Conservation (phyloP, 37 sponge, comb jelly and placozoan genomes). For the Agelas oroides region DNA sequence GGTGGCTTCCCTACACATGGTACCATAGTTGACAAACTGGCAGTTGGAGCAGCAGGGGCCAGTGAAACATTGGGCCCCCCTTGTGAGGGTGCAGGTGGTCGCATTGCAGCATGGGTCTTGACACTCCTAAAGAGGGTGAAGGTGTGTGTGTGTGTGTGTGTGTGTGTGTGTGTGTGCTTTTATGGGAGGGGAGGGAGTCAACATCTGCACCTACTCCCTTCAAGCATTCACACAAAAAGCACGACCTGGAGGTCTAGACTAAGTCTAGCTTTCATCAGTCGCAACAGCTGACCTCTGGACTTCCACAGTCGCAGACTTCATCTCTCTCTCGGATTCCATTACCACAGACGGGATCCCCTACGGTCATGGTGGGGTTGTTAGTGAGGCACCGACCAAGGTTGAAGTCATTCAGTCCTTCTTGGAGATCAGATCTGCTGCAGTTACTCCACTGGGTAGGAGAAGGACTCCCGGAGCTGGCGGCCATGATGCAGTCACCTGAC, state of each 20-base stretch:
- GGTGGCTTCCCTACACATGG: constrained; percentile 37
- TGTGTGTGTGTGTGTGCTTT: constrained; percentile 49
- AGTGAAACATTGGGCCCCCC: constrained; percentile 53
- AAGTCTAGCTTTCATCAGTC: no score
- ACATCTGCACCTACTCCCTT: no score
- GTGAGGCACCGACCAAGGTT: constrained; percentile 41
- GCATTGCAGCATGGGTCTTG: constrained; percentile 87
- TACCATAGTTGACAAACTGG: constrained; percentile 48
- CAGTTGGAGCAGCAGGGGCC: constrained; percentile 68
- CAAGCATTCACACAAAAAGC: no score
- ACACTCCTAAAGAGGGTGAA: constrained; percentile 64
- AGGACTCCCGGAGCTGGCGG: constrained; percentile 5
- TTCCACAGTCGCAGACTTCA: constrained; percentile 87
- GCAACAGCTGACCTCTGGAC: constrained; percentile 56
- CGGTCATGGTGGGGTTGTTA: constrained; percentile 42
- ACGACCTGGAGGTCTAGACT: no score
- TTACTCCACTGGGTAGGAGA: constrained; percentile 35
- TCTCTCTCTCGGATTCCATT: constrained; percentile 81
- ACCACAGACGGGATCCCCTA: constrained; percentile 73
- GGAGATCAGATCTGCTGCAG: constrained; percentile 38
- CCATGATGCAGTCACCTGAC: constrained; percentile 51
- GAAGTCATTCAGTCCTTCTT: neutral
- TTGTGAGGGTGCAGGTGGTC: constrained; percentile 52
- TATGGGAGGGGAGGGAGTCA: constrained; percentile 62
- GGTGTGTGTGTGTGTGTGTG: constrained; percentile 44